Percentiles rank a stretch among this genome's conserved stretches.
Conservation (phyloP, 2,797 vertebrate species). For the Remorina albescens region DNA sequence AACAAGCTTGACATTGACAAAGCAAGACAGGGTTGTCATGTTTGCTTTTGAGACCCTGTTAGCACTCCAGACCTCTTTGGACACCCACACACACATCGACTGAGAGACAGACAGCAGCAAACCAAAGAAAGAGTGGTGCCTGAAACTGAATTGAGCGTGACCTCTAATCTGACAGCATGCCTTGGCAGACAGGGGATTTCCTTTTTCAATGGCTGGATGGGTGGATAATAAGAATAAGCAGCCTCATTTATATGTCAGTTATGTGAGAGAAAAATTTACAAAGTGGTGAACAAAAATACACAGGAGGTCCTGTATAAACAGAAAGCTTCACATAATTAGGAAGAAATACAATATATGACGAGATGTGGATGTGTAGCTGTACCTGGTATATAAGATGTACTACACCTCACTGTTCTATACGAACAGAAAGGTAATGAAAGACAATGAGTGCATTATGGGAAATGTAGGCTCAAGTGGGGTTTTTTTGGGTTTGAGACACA, state of each 20-base stretch:
- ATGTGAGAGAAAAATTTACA: constrained; percentile 53
- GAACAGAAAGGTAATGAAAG: not conserved
- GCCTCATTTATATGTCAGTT: constrained; percentile 64
- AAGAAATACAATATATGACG: constrained; percentile 6
- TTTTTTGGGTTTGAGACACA: not conserved
- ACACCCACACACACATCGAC: constrained; percentile 31
- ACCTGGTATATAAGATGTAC: not conserved
- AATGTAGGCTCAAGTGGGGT: not conserved
- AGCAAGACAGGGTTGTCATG: constrained; percentile 74
- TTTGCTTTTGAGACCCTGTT: constrained; percentile 77
- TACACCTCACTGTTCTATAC: not conserved
- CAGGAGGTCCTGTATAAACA: constrained; percentile 14
- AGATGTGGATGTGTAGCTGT: not conserved
- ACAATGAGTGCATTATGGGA: not conserved
- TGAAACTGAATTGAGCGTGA: constrained; percentile 61
- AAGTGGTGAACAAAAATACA: constrained; percentile 24
- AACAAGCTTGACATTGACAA: constrained; percentile 62
- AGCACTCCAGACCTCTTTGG: constrained; percentile 59
- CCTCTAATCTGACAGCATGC: constrained; percentile 73
- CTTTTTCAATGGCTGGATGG: constrained; percentile 65
- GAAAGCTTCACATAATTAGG: constrained; percentile 29
- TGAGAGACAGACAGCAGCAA: constrained; percentile 31
- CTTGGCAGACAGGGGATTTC: constrained; percentile 66
- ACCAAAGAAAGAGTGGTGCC: constrained; percentile 28
- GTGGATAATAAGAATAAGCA: constrained; percentile 68